Evolutionary conservation across 2,888 invertebrate genomes (phyloP), one percentile per base, ranked within the genome.

Genomic region (Orgyia antiqua): DNA sequence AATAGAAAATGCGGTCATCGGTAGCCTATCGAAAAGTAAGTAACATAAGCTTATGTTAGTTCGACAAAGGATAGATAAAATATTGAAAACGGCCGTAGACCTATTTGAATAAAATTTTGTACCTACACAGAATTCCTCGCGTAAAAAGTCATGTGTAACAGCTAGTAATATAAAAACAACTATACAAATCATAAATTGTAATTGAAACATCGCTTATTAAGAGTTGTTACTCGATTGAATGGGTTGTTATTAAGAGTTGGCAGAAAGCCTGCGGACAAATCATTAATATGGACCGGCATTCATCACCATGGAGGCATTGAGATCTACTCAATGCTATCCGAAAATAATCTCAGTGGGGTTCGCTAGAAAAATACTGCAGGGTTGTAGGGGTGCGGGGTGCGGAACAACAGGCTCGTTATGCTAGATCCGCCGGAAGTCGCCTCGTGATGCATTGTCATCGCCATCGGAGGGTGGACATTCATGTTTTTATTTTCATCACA

Each of bases 351-450:
- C 65, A 49, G 51, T 57, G 58, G 73, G 70, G 73, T 56, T 54
- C 52, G 30, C 31, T 24, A 41, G 36, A 40, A 44, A 54, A 49
- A 48, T 39, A 42, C 35, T 33, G 18, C 29, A 36, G 43, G 39
- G 26, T 45, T 39, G 44, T 41, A 42, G 50, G 46, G 38, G 49
- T 35, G 50, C 44, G 47, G 58, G 61, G 61, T 60, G 64, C 62
- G 70, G 72, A 72, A 80, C 79, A 80, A 80, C 83, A 70, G 76
- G 54, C 83, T 84, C 84, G 84, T 84, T 84, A 84, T 71, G 73
- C 68, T 58, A 72, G 74, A 69, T 86, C 84, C 84, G 80, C 42
- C 79, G 84, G 84, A 86, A 64, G 84, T 80, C 71, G 77, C 66
- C 73, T 71, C 79, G 69, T 71, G 75, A 79, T 69, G 79, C 76